Base-by-base conservation (phyloP, 2,797 vertebrate genomes). In the Synaphobranchus kaupii region DNA sequence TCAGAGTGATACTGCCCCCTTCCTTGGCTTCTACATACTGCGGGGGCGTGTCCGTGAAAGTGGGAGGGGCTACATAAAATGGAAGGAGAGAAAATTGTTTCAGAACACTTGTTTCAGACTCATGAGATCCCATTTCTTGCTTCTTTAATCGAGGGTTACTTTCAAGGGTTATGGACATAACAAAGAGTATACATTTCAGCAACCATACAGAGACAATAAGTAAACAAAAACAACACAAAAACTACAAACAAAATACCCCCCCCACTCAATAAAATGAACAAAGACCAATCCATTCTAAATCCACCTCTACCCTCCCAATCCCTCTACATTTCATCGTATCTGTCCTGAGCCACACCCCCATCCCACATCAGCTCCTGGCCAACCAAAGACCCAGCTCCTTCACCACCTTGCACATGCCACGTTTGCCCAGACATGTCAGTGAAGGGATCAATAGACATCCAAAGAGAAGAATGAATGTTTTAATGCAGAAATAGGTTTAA, bases 1-100 rank as follows among this genome's bases (percentile, higher is more conserved):
- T 98, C 95, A 99, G 93, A 85, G 97, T 98, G 92, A 98, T 91
- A 48, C 96, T 97, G 88, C 97, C 95, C 56, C 96, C 96, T 90
- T 98, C 98, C 95, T 98, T 98, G 31, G 97, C 97, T 94, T 98
- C 98, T n/a, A 99, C 97, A 87, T 98, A 98, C 93, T 97, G 97
- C 68, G 97, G 96, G 54, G 98, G 98, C 0, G 97, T 98, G 92
- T 98, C 97, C 25, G 97, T 96, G 94, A 98, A 98, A 44, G 97
- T 97, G 86, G 98, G 98, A 88, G 98, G 98, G 89, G 98, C 98
- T 99, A 94, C 10, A 84, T 87, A 90, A 88, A 90, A 22, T 4
- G n/a, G 22, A 71, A n/a, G 85, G 22, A 86, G 20, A 66, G 66
- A 56, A 82, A 31, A 60, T 39, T 25, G n/a, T 50, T 63, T n/a